phyloP scores from a whole-genome alignment of 1,140 invertebrate genomes.

The Artemia franciscana region DNA sequence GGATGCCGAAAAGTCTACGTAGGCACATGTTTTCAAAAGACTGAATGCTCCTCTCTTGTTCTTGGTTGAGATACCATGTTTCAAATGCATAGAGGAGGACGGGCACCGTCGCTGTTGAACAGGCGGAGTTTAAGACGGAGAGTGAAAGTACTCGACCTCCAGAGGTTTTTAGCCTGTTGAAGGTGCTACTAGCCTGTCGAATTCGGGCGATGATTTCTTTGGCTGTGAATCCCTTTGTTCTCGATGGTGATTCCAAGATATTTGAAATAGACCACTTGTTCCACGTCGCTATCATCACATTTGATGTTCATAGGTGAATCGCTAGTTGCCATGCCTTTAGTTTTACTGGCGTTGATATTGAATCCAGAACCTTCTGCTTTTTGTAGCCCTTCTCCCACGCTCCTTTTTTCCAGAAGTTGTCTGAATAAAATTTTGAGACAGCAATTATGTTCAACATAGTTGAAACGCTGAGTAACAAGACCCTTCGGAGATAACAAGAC shows the following conservation, averaged over 20 bases:
- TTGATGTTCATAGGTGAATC: background rate
- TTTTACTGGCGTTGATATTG: too few relatives aligned
- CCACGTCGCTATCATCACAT: background rate
- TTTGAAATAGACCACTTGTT: background rate
- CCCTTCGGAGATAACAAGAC: too few relatives aligned
- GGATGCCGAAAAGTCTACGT: too few relatives aligned
- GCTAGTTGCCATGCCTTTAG: background rate
- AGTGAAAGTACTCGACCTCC: background rate
- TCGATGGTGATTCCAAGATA: background rate
- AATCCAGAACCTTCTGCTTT: too few relatives aligned
- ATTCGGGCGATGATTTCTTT: background rate
- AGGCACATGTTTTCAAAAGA: too few relatives aligned
- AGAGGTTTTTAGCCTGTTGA: background rate
- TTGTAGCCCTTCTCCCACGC: too few relatives aligned
- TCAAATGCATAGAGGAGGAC: background rate
- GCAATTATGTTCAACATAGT: too few relatives aligned
- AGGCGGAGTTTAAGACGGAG: background rate
- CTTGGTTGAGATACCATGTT: background rate
- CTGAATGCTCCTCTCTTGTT: background rate
- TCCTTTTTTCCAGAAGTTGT: too few relatives aligned
- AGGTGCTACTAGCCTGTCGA: background rate
- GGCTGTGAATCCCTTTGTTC: background rate
- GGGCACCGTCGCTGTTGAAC: background rate
- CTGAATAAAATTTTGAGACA: too few relatives aligned
- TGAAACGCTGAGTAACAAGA: too few relatives aligned